Base-by-base conservation (phyloP, 2,888 invertebrate species). In the Dinocampus coccinellae region DNA sequence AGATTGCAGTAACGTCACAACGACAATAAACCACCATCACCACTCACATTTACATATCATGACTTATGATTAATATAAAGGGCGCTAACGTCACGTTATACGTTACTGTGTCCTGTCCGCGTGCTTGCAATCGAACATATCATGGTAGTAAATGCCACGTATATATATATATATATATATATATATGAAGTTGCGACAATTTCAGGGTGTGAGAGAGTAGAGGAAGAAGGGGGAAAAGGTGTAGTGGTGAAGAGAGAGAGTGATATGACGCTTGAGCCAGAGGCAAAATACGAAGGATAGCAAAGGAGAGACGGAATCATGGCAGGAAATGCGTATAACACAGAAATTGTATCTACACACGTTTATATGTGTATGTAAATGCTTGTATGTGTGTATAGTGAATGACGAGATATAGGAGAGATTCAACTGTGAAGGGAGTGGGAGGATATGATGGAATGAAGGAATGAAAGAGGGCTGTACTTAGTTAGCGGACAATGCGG, bases 401-500 rank as follows among this genome's bases (percentile, higher is more conserved):
- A 73, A n/a, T 55, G 73, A 70, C 71, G 73, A 72, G 77, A 76
- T 74, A 76, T 70, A 75, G 75, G 75, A 74, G 77, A 75, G 74
- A 62, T 57, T 29, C 26, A 64, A 39, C 39, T 13, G 39, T 39
- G n/a, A n/a, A n/a, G n/a, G n/a, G n/a, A n/a, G n/a, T n/a, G n/a
- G n/a, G n/a, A n/a, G n/a, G n/a, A n/a, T n/a, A n/a, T n/a, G 29
- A 29, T 3, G 7, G 39, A 39, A n/a, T 1, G 47, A 47, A 16
- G 13, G 13, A 39, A n/a, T 39, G 39, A 52, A 55, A 58, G 66
- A 69, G 73, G 83, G 81, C 81, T 84, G 85, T 85, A 87, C 87
- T 87, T 87, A 86, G 87, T 87, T 87, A 87, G 82, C 85, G 87
- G 86, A 87, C 87, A 87, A 87, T 87, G 86, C 84, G 82, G 84